Evolutionary conservation across 2,888 invertebrate species (phyloP).

Genomic region (Beris chalybata): DNA sequence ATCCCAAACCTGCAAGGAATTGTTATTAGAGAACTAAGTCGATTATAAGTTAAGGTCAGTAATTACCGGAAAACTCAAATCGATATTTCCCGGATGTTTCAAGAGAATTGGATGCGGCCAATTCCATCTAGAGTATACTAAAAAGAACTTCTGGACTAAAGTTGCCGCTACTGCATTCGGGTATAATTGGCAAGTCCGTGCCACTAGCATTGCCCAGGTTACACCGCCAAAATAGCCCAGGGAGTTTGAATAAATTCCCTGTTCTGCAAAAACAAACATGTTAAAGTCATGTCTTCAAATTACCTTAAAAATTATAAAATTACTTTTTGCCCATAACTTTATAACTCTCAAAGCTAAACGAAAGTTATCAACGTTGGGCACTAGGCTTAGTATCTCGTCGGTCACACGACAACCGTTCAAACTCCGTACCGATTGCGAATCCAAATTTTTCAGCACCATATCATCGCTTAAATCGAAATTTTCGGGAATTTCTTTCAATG

Average conservation of each 20-base stretch:
- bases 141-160: constrained; percentile 96
- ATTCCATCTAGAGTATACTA: constrained; percentile 97
- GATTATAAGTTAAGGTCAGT: constrained; percentile 9
- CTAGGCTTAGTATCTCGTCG: constrained; percentile 93
- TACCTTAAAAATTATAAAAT: constrained; percentile 50
- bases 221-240: constrained; percentile 98
- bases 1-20: constrained; percentile 77
- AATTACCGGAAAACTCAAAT: constrained; percentile 77
- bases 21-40: too few relatives aligned
- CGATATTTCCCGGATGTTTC: constrained; percentile 86
- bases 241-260: constrained; percentile 97
- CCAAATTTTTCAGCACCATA: constrained; percentile 87
- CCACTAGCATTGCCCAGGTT: constrained; percentile 99
- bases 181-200: constrained; percentile 96
- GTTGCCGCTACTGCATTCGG: constrained; percentile 95
- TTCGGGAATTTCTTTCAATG: constrained; percentile 94
- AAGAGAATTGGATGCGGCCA: constrained; percentile 98
- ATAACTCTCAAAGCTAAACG: constrained; percentile 90
- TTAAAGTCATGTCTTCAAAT: neutral
- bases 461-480: constrained; percentile 86
- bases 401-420: constrained; percentile 98
- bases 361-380: constrained; percentile 94
- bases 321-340: constrained; percentile 98
- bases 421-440: constrained; percentile 94
- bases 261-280: constrained; percentile 61